These are phyloP conservation scores for Glyphotaelius pellucidus DNA, from an alignment of 2,888 invertebrate species.

Conservation along the genomic window DNA sequence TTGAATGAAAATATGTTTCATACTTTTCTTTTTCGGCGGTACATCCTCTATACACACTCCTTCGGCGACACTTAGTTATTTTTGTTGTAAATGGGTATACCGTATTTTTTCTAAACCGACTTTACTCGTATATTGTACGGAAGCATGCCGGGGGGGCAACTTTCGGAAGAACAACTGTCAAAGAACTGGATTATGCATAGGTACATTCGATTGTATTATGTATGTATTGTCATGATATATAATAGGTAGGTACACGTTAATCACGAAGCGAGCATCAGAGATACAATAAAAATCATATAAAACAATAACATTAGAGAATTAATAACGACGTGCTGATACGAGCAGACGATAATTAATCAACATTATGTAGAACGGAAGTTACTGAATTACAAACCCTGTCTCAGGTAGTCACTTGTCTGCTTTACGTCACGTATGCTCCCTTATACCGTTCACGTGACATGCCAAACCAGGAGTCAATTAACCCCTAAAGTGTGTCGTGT, in stretches of 20 bases:
- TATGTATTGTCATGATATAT: neutral
- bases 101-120: too few species aligned
- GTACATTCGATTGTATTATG: neutral
- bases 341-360: neutral
- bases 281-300: neutral
- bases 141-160: too few species aligned
- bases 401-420: neutral
- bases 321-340: neutral
- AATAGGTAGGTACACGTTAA: neutral
- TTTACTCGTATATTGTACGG: too few species aligned
- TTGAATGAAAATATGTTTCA: too few species aligned
- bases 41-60: too few species aligned
- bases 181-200: too few species aligned
- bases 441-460: neutral
- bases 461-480: neutral
- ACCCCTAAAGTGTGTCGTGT: conserved; percentile 2
- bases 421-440: neutral
- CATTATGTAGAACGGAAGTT: neutral
- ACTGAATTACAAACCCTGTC: neutral
- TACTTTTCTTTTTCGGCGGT: too few species aligned
- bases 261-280: neutral
- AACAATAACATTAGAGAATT: neutral
- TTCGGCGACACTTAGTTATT: too few species aligned
- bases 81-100: too few species aligned
- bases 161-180: too few species aligned